Evolutionary conservation across 2,888 invertebrate species (phyloP).

Genomic region (Parnassius smintheus): DNA sequence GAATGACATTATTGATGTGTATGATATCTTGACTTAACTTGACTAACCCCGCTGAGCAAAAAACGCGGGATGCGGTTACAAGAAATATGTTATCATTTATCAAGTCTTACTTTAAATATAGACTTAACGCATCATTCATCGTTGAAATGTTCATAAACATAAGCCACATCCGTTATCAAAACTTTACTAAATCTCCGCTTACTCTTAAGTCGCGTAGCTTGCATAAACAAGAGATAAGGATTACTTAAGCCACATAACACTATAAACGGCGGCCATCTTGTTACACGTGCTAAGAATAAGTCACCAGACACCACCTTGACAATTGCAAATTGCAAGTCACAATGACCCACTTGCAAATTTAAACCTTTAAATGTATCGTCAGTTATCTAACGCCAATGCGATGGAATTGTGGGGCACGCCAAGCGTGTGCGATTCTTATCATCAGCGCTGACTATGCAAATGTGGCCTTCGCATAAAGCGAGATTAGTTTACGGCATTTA

Average conservation of each 20-base stretch:
- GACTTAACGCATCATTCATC: too few relatives aligned
- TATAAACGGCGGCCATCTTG: constrained; percentile 21
- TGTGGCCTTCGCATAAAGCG: neutral
- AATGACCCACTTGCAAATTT: constrained; percentile 42
- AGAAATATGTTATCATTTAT: too few relatives aligned
- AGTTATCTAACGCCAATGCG: constrained; percentile 20
- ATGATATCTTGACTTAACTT: too few relatives aligned
- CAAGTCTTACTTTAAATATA: too few relatives aligned
- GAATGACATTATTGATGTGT: too few relatives aligned
- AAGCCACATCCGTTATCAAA: too few relatives aligned
- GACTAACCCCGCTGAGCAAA: too few relatives aligned
- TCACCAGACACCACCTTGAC: constrained; percentile 29
- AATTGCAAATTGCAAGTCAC: constrained; percentile 36
- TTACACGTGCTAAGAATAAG: constrained; percentile 14
- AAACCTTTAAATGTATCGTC: constrained; percentile 24
- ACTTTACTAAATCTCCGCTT: too few relatives aligned
- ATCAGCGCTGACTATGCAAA: constrained; percentile 16
- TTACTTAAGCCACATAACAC: constrained; percentile 12
- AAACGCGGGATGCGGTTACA: too few relatives aligned
- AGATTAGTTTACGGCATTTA: constrained; percentile 1
- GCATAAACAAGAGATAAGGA: constrained; percentile 6
- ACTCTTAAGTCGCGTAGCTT: neutral
- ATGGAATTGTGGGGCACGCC: constrained; percentile 25
- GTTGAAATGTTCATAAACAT: too few relatives aligned
- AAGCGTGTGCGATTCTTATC: constrained; percentile 7